Base-by-base conservation (phyloP, 2,113 vertebrate genomes). In the Neopipo cinnamomea region DNA sequence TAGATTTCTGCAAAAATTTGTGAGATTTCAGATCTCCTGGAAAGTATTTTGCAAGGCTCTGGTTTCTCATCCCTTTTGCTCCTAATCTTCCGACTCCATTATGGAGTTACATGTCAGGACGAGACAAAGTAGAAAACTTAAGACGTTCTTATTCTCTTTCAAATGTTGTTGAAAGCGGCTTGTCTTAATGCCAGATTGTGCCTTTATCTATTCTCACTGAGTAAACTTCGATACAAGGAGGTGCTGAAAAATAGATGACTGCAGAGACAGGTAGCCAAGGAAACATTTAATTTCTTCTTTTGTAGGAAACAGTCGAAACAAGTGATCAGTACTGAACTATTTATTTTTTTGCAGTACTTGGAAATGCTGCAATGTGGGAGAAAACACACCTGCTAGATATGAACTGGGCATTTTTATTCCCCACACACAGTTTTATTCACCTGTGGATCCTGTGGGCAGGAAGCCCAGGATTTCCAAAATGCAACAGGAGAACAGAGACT, bases 401-500 rank as follows among this genome's bases (percentile, higher is more conserved):
- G 55, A 93, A 80, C 53, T 92, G 23, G 8, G 63, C 71, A 85
- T 92, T 96, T 92, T 95, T 96, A 65, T 95, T 96, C 68, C 35
- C 56, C 52, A 47, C 81, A 46, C 21, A 37, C 42, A 89, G 18
- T 41, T 77, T 93, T 71, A 58, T 62, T 87, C 82, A 96, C 63
- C 82, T 35, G 52, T 65, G 75, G 44, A 84, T 93, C 89, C 89
- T 88, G 47, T 1, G 24, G 73, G 50, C 93, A 65, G 59, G 84
- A 97, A 74, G 72, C 50, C 73, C 77, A 91, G 65, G 66, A 87
- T 96, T 95, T 97, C 92, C 86, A 96, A 96, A 98, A 94, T 76
- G 74, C 90, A 82, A 77, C 59, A 96, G 55, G 52, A 96, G 94
- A 95, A 65, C 33, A 95, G 83, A 96, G 79, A 88, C 31, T 75